Base-by-base conservation (phyloP, 2,113 vertebrate species). In the Cervus canadensis region DNA sequence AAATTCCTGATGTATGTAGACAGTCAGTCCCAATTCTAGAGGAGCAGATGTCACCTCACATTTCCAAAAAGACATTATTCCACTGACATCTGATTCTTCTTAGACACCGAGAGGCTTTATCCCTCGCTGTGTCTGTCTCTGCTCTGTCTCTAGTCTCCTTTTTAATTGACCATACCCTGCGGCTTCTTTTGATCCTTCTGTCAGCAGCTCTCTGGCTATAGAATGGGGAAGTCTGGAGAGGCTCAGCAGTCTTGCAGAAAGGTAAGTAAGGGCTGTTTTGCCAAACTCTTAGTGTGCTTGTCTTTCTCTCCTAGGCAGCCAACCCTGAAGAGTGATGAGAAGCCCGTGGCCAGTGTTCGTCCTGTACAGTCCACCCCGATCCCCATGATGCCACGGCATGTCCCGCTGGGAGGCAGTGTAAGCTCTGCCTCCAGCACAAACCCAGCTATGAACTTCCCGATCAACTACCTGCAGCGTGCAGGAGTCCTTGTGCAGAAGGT, bases 301-400 rank as follows among this genome's bases (percentile, higher is more conserved):
- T 98, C 89, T 74, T 97, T 89, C 96, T 95, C 95, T 85, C 26
- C 45, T 89, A 99, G 99, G 99, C 99, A 99, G 90, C 99, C 99
- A 85, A 98, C 99, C 82, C 98, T 99, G 40, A 99, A 99, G 98
- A 99, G 99, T 26, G 99, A 99, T 88, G 99, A 99, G 97, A 99
- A 99, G 98, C 99, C 99, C 0, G 99, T 99, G 96, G 99, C 99
- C 76, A 99, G 99, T 0, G 99, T 99, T 94, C 99, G 99, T 91
- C 99, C 99, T 40, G 99, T 99, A 96, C 99, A 99, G 98, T 99
- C 99, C 52, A 99, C 99, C 1, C 99, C 99, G 6, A 99, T 99
- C 98, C 99, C 99, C 94, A 99, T 99, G 99, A 99, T 99, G 99
- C 99, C 99, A 64, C 99, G 99, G 40, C 99, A 99, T 45, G 99